A percentile compares a stretch with the other conserved stretches of the same genome.
Conservation (phyloP, 2,797 vertebrate genomes). For the Percopsis omiscomaycus region DNA sequence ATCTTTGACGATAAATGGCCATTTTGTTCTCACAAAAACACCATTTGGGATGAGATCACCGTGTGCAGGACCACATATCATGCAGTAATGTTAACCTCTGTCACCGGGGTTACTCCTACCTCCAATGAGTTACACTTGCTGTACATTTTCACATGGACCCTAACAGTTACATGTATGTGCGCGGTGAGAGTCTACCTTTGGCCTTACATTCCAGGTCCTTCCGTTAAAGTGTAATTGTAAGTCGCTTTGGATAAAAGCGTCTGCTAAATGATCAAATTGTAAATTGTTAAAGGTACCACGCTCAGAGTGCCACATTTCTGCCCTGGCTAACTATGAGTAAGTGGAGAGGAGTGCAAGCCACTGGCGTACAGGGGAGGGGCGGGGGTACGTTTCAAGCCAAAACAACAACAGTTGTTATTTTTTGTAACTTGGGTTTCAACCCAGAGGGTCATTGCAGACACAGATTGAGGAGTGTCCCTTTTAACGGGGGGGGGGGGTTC, state of each 20-base stretch:
- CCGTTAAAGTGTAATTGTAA: background rate
- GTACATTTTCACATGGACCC: conserved; percentile 65
- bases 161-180: conserved; percentile 50
- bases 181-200: conserved; percentile 32
- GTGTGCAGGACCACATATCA: conserved; percentile 44
- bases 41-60: conserved; percentile 25
- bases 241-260: too few relatives aligned
- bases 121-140: conserved; percentile 42
- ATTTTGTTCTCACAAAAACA: conserved; percentile 12
- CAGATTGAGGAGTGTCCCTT: too few relatives aligned
- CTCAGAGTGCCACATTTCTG: too few relatives aligned
- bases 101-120: conserved; percentile 18
- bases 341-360: too few relatives aligned
- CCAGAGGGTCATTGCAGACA: too few relatives aligned
- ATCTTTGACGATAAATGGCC: conserved; percentile 18
- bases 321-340: too few relatives aligned
- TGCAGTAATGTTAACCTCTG: conserved; percentile 51
- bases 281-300: too few relatives aligned
- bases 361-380: too few relatives aligned
- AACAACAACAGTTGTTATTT: too few relatives aligned
- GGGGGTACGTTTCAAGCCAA: too few relatives aligned
- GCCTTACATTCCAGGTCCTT: conserved; percentile 32
- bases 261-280: too few relatives aligned
- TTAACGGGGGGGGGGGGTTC: conserved; percentile 2
- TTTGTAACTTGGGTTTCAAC: too few relatives aligned